phyloP scores from a whole-genome alignment of 2,888 invertebrate genomes.

The Plagiodera versicolora region DNA sequence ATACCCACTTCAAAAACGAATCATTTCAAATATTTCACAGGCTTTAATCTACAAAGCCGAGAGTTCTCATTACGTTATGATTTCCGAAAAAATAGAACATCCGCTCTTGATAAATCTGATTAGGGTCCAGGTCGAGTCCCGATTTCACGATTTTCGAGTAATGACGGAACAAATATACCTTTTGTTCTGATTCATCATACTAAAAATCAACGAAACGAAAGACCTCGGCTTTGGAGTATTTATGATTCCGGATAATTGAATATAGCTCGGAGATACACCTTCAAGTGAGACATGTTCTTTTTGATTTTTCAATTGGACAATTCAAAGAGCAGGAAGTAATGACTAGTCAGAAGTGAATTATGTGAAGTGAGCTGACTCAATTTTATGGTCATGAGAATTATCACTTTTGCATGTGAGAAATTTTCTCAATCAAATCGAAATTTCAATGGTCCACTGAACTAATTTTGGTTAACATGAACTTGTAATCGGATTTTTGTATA shows the following conservation, averaged over 20 bases:
- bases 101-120: constrained; percentile 22
- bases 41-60: constrained; percentile 3
- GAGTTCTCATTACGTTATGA: constrained; percentile 9
- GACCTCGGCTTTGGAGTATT: background rate
- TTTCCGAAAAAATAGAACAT: constrained; percentile 18
- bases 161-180: constrained; percentile 10
- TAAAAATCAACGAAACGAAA: background rate
- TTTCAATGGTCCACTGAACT: too few species aligned
- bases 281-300: too few species aligned
- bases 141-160: constrained; percentile 20
- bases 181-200: background rate
- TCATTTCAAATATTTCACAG: constrained; percentile 10
- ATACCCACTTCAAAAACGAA: background rate
- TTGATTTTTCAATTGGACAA: background rate
- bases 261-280: background rate
- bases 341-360: too few species aligned
- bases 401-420: too few species aligned
- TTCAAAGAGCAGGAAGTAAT: background rate
- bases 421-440: too few species aligned
- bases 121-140: constrained; percentile 16
- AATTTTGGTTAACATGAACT: too few species aligned
- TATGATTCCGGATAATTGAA: background rate
- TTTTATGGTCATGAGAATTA: too few species aligned
- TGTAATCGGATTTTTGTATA: too few species aligned
- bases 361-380: too few species aligned